Conservation (phyloP, 2,113 vertebrate species). For the Hippocampus mohnikei region DNA sequence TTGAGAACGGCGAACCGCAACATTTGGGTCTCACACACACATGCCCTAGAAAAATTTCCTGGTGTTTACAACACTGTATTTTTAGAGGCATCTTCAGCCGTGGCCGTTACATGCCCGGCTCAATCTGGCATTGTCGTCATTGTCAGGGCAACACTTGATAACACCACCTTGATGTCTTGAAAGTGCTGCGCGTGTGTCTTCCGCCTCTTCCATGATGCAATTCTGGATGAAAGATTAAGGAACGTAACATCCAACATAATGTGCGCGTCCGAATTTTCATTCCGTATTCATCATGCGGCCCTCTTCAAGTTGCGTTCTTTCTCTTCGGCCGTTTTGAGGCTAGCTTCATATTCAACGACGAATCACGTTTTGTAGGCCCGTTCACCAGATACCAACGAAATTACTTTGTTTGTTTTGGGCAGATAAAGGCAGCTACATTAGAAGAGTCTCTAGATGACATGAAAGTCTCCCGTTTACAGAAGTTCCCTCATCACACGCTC, state of each 20-base stretch:
- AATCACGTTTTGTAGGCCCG: background rate
- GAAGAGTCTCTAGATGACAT: background rate
- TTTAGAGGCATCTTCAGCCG: background rate
- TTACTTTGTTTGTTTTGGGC: background rate
- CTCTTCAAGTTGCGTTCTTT: background rate
- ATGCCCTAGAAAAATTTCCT: constrained; percentile 19
- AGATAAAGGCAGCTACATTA: background rate
- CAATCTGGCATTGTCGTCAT: background rate
- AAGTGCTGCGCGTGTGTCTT: background rate
- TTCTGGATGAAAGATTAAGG: background rate
- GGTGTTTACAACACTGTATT: constrained; percentile 5
- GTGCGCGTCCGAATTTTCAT: background rate
- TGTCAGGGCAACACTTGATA: background rate
- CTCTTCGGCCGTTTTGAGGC: background rate
- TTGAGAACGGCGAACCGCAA: constrained; percentile 14
- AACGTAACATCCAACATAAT: background rate
- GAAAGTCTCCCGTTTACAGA: background rate
- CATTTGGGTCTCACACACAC: constrained; percentile 28
- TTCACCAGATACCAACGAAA: background rate
- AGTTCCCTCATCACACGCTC: background rate
- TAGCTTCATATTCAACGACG: background rate
- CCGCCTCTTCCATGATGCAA: background rate
- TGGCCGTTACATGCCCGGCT: background rate
- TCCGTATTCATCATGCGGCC: background rate
- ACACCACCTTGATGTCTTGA: background rate